A percentile compares a stretch with the other conserved stretches of the same genome.
Evolutionary conservation across 2,797 vertebrate species (phyloP).

Genomic region (Eutrigla gurnardus): DNA sequence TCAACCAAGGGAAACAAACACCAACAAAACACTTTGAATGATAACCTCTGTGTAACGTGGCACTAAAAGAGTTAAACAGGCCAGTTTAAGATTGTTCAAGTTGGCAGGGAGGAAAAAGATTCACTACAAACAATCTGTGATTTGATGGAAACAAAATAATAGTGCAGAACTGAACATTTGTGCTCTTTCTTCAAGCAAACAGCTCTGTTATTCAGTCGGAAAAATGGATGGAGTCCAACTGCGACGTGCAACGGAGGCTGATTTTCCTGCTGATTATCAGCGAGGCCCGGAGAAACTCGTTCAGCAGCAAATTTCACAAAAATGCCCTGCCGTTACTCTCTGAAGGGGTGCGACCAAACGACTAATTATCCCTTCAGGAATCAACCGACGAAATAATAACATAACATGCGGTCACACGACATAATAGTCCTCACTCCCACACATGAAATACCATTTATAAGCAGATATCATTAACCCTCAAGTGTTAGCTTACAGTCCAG

Average conservation of each 20-base stretch:
- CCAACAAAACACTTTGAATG: constrained; percentile 69
- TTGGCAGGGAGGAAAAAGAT: constrained; percentile 3
- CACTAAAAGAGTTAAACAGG: constrained; percentile 1
- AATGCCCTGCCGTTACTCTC: constrained; percentile 4
- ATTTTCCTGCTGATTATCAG: constrained; percentile 42
- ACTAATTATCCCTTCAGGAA: constrained; percentile 52
- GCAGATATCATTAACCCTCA: background rate
- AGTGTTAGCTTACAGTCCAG: background rate
- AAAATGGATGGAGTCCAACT: constrained; percentile 20
- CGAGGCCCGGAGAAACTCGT: constrained; percentile 28
- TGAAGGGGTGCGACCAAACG: constrained; percentile 23
- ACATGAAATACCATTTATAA: background rate
- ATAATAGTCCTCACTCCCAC: background rate
- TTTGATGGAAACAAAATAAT: constrained; percentile 14
- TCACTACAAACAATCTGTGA: constrained; percentile 13
- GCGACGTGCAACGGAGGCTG: constrained; percentile 16
- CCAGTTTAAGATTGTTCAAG: constrained; percentile 14
- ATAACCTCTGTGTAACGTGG: background rate
- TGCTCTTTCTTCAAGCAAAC: constrained; percentile 15
- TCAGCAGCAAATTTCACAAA: constrained; percentile 24
- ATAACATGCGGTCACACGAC: background rate
- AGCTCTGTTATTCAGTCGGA: constrained; percentile 7
- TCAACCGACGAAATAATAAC: constrained; percentile 7
- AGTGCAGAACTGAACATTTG: constrained; percentile 7
- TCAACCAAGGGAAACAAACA: constrained; percentile 85